phyloP scores from a whole-genome alignment of 2,797 vertebrate genomes.

The Myiotriccus ornatus region DNA sequence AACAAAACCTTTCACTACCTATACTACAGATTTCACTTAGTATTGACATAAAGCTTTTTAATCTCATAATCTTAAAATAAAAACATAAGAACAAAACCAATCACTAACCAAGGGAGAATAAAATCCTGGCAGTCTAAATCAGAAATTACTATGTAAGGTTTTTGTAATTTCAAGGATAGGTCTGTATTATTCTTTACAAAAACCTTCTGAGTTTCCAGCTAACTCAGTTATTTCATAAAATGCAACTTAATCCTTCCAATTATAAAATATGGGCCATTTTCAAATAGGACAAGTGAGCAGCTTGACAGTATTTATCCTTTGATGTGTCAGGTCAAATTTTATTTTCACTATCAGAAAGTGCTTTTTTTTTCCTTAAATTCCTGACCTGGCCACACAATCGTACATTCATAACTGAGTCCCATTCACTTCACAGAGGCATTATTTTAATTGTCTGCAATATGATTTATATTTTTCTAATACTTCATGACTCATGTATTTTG shows the following conservation, averaged over 20 bases:
- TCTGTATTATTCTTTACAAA: neutral
- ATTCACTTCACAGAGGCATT: neutral
- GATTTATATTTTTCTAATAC: neutral
- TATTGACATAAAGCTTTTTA: neutral
- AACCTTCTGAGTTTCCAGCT: neutral
- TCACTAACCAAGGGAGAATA: neutral
- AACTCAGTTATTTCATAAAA: neutral
- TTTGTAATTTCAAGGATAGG: neutral
- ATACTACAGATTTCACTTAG: rapidly evolving
- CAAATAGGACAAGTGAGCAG: neutral
- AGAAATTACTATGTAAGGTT: neutral
- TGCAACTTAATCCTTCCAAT: neutral
- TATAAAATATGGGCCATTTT: neutral
- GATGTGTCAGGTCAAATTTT: neutral
- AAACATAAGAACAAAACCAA: neutral
- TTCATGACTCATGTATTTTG: neutral
- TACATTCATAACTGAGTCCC: neutral
- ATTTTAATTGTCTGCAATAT: neutral
- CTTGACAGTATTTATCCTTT: neutral
- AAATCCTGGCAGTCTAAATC: neutral
- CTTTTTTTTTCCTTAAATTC: neutral
- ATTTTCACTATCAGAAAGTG: neutral
- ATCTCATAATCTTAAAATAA: neutral
- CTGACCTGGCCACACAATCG: neutral
- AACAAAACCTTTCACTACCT: neutral